Base-by-base conservation (phyloP, 2,113 vertebrate genomes). In the Semicossyphus pulcher region DNA sequence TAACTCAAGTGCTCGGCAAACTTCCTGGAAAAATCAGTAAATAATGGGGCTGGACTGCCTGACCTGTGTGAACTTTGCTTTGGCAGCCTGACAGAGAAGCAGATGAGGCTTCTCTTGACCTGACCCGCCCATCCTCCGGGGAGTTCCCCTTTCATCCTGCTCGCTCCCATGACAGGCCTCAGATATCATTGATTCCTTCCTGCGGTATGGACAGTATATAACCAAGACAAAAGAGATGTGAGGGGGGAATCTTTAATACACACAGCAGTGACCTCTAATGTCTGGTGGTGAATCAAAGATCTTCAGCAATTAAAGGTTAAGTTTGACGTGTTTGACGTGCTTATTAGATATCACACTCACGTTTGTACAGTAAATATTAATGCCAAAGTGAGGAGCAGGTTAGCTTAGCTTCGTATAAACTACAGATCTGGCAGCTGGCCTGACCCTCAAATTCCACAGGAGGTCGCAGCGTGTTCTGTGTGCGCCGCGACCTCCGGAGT, bases 21-120 rank as follows among this genome's bases (percentile, higher is more conserved):
- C 5, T 47, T 59, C 10, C 26, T 12, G 16, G 20, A 5, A 48
- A 41, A 66, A 52, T 23, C 44, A 45, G 14, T 15, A 70, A 21
- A 31, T 28, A 49, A 16, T 58, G 16, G 28, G 12, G 45, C 28
- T 64, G 10, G 32, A 42, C 45, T 59, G 29, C 29, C 25, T 64
- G 60, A 67, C 29, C 60, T 32, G 21, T 47, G 6, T 23, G 74
- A 84, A 68, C 63, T 65, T 21, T 23, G 37, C 14, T 4, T 48
- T 52, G 21, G 62, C 47, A 54, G 48, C 39, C 53, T 39, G 66
- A 72, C 62, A 47, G n/a, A 2, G 16, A 42, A 62, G 66, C 31
- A 34, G 44, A 23, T 14, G 5, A 26, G 31, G 49, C 36, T 49
- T 3, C 20, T 52, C 31, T 37, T 45, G 48, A 66, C 49, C 61